Conservation (phyloP, 2,888 invertebrate species). For the Troides helena region DNA sequence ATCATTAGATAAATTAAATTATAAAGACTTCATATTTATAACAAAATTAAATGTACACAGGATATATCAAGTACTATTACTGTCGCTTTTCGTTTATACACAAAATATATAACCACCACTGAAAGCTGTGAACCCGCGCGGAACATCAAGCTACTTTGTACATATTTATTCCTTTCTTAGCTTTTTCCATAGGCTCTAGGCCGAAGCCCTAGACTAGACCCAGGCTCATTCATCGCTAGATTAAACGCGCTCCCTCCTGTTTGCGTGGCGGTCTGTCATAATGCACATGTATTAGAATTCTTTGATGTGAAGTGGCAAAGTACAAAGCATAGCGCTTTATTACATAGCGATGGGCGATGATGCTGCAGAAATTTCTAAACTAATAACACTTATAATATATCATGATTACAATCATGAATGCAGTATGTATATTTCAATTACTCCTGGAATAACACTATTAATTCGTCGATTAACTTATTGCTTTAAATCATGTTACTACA, state of each 20-base stretch:
- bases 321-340: background rate
- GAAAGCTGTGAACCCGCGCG: background rate
- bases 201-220: constrained; percentile 26
- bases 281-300: constrained; percentile 29
- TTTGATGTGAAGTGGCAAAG: constrained; percentile 23
- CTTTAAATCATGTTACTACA: too few species aligned
- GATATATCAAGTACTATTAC: background rate
- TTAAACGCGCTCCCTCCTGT: constrained; percentile 28
- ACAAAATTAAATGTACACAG: background rate
- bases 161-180: constrained; percentile 15
- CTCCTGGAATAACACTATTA: too few species aligned
- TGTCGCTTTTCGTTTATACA: background rate
- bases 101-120: background rate
- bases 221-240: constrained; percentile 27
- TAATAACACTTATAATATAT: too few species aligned
- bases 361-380: too few species aligned
- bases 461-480: too few species aligned
- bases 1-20: background rate
- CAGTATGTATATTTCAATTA: too few species aligned
- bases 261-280: constrained; percentile 23
- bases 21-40: background rate
- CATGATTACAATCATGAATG: too few species aligned
- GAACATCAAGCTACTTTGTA: constrained; percentile 18
- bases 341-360: background rate
- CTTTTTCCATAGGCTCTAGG: constrained; percentile 16